Conservation (phyloP, 2,888 invertebrate genomes). For the Lapara coniferarum region DNA sequence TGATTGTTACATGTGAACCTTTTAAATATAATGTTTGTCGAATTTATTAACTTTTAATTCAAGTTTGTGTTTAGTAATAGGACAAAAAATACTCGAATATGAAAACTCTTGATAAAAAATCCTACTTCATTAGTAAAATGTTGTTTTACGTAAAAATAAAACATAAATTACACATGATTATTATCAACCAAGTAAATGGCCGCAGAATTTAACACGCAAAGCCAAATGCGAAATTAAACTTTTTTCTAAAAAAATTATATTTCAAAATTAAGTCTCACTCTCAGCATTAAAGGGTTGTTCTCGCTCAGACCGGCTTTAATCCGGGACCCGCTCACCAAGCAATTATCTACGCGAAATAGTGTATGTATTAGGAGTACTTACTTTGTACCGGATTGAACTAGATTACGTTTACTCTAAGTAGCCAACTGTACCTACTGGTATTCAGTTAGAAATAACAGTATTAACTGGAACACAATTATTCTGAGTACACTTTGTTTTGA, state of each 20-base stretch:
- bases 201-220: neutral
- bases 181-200: neutral
- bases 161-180: no score
- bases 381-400: slow-evolving; percentile 71
- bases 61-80: neutral
- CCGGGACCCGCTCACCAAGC: slow-evolving; percentile 65
- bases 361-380: slow-evolving; percentile 75
- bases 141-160: no score
- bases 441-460: slow-evolving; percentile 55
- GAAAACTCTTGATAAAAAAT: no score
- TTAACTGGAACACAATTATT: slow-evolving; percentile 40
- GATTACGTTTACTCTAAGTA: slow-evolving; percentile 73
- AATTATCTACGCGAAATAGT: slow-evolving; percentile 81
- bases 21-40: neutral
- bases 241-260: slow-evolving; percentile 13
- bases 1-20: neutral
- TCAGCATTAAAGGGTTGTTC: slow-evolving; percentile 52
- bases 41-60: neutral
- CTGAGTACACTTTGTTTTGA: slow-evolving; percentile 33
- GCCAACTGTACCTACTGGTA: slow-evolving; percentile 55
- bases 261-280: slow-evolving; percentile 30
- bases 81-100: no score
- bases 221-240: neutral
- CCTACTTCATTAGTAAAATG: no score
- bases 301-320: slow-evolving; percentile 57